Conservation (phyloP, 2,113 vertebrate genomes). For the Phoenicopterus ruber region DNA sequence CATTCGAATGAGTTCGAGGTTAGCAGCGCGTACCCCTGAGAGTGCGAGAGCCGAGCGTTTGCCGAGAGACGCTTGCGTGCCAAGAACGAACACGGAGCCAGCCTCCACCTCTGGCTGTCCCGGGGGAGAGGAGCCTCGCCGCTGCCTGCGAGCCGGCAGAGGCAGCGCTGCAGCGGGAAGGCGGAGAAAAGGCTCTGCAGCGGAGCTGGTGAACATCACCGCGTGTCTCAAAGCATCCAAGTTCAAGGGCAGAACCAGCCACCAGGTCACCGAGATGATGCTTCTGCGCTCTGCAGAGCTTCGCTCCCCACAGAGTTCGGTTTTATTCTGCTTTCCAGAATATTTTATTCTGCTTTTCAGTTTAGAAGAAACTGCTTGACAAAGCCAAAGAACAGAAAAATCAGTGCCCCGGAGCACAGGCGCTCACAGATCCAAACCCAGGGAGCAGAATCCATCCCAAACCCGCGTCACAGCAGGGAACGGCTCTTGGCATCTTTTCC, state of each 20-base stretch:
- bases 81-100: background rate
- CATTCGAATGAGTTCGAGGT: background rate
- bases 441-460: background rate
- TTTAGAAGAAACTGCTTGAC: background rate
- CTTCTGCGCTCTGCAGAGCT: background rate
- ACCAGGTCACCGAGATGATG: background rate
- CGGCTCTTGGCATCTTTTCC: background rate
- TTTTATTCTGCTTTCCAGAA: background rate
- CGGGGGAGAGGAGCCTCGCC: background rate
- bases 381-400: background rate
- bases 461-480: background rate
- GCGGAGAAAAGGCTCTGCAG: background rate
- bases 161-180: no score
- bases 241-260: background rate
- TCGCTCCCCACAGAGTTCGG: rapidly evolving
- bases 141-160: background rate
- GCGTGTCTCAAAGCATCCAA: background rate
- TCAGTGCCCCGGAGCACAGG: background rate
- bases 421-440: background rate
- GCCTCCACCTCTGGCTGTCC: background rate
- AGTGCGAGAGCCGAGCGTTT: background rate
- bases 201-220: background rate
- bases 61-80: background rate
- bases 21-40: background rate
- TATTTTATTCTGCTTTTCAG: background rate